A percentile compares a stretch with the other conserved stretches of the same genome.
Evolutionary conservation across 23 tunicate species (phyloP).

Genomic region (Halocynthia aurantium): DNA sequence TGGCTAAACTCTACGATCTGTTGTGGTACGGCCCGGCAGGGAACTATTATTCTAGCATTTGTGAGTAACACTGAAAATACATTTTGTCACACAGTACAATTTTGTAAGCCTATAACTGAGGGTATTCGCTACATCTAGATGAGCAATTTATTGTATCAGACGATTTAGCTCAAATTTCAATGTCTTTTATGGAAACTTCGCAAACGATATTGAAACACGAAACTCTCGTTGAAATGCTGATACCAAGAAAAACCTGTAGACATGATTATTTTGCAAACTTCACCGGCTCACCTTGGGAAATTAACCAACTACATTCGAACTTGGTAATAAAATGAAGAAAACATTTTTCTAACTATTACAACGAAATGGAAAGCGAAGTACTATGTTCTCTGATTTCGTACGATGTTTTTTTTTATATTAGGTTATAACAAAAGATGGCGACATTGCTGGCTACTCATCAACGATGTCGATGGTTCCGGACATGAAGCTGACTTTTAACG

Average conservation of each 20-base stretch:
- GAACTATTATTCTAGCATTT: slow-evolving; percentile 42
- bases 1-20: slow-evolving; percentile 25
- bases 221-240: slow-evolving; percentile 43
- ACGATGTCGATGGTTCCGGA: slow-evolving; percentile 47
- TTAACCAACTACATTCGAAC: slow-evolving; percentile 28
- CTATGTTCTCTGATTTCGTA: too few species aligned
- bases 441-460: slow-evolving; percentile 46
- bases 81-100: not conserved
- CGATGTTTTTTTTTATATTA: not conserved
- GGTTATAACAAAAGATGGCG: slow-evolving; percentile 51
- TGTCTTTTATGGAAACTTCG: slow-evolving; percentile 40
- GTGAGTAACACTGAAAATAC: slow-evolving; percentile 10
- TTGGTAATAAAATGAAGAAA: slow-evolving; percentile 22
- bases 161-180: slow-evolving; percentile 40
- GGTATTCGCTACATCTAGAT: too few species aligned
- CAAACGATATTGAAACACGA: slow-evolving; percentile 26
- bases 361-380: too few species aligned
- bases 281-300: slow-evolving; percentile 71
- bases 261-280: slow-evolving; percentile 23
- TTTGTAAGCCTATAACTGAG: not conserved
- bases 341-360: too few species aligned
- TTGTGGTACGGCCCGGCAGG: slow-evolving; percentile 58
- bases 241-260: slow-evolving; percentile 33
- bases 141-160: slow-evolving; percentile 1
- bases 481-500: slow-evolving; percentile 34